Conservation (phyloP, 2,888 invertebrate species). For the Hyalella azteca region DNA sequence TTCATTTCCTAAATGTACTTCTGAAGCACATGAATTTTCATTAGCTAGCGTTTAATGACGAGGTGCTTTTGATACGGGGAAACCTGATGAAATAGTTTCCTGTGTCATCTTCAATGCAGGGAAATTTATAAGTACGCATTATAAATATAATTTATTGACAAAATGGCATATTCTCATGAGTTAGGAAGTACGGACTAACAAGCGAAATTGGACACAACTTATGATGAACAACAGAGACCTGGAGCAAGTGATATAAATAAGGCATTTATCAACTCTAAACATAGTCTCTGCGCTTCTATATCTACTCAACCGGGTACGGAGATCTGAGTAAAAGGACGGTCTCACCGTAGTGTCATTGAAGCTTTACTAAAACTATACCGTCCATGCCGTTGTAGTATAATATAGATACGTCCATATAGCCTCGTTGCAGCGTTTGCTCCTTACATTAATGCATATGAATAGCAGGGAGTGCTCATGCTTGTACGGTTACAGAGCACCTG, state of each 20-base stretch:
- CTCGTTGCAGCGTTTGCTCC: background rate
- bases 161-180: constrained; percentile 15
- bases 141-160: constrained; percentile 29
- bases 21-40: no score
- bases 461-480: background rate
- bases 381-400: background rate
- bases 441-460: background rate
- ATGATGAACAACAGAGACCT: background rate
- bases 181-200: constrained; percentile 3
- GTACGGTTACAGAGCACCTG: no score
- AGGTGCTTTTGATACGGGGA: no score
- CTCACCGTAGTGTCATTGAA: background rate
- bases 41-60: no score
- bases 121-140: no score
- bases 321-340: constrained; percentile 4
- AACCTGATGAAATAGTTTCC: no score
- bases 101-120: no score
- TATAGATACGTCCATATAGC: background rate
- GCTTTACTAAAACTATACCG: background rate
- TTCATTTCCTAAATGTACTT: no score
- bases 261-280: background rate
- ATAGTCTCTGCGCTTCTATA: background rate
- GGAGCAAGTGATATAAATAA: constrained; percentile 9
- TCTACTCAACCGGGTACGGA: constrained; percentile 1
- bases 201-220: constrained; percentile 16